Percentiles rank a stretch among this genome's conserved stretches.
Conservation (phyloP, 2,888 invertebrate genomes). For the Hydroisotoma schaefferi region DNA sequence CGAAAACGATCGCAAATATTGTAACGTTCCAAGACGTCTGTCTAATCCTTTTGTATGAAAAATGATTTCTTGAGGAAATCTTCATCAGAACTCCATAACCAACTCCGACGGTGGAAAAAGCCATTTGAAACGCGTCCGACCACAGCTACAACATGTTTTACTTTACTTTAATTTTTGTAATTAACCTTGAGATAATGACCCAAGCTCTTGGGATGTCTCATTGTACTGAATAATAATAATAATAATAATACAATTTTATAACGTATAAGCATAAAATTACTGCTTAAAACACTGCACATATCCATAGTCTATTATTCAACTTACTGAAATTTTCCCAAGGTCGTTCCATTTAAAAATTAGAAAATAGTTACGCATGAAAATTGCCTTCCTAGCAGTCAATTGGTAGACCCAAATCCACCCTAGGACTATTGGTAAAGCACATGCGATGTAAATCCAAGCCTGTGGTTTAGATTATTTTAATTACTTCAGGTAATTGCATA, state of each 20-base stretch:
- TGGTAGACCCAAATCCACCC: conserved; percentile 1
- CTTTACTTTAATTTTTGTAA: no score
- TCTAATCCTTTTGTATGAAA: conserved; percentile 17
- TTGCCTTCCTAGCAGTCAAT: no score
- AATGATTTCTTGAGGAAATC: conserved; percentile 16
- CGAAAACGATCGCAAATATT: conserved; percentile 14
- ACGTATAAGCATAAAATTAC: no score
- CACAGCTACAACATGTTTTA: no score
- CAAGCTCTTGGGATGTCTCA: no score
- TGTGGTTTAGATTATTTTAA: background rate
- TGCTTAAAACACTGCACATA: no score
- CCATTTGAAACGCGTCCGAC: conserved; percentile 36
- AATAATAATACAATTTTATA: no score
- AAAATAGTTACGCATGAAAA: no score
- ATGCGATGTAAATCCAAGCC: conserved; percentile 6
- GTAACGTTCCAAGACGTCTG: conserved; percentile 24
- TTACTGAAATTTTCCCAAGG: no score
- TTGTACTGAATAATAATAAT: no score
- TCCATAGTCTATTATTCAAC: no score
- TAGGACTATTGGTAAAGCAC: conserved; percentile 6
- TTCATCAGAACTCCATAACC: conserved; percentile 25
- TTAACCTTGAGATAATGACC: background rate
- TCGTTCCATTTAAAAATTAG: no score
- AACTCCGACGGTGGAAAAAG: conserved; percentile 27
- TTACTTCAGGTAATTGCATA: background rate